Evolutionary conservation across 2,113 vertebrate genomes (phyloP), one percentile per base, ranked within the genome.

Genomic region (Nerophis lumbriciformis): DNA sequence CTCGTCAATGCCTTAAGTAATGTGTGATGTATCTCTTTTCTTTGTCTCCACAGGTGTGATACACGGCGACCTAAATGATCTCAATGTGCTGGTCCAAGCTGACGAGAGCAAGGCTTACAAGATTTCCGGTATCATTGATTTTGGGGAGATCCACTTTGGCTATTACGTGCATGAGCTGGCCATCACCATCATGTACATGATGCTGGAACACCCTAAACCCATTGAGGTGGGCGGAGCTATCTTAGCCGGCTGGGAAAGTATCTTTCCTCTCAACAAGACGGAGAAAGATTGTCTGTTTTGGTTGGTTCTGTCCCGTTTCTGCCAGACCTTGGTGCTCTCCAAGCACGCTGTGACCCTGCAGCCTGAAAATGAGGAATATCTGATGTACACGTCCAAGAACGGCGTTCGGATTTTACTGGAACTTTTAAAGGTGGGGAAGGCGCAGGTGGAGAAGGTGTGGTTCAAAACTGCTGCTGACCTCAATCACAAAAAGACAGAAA

Each of bases 121-220:
- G 13, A 90, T 99, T 53, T 94, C 92, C 0, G 97, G 96, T 36
- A 89, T 99, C 73, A 81, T 99, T 63, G 96, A 98, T 75, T 99
- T 98, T 1, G 87, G 83, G 0, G 94, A 99, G 79, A 93, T 97
- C 93, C 93, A 90, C 73, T 88, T 79, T 0, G 95, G 95, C 4
- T 95, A 83, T 68, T 94, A 92, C 0, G 85, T 98, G 19, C 91
- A 94, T 10, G 96, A 99, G 73, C 85, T 90, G 0, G 94, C 94
- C 0, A 96, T 98, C 55, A 48, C 81, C 0, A 90, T 97, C 62
- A 94, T 82, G 91, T 98, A 98, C 74, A 93, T 97, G 93, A 98
- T 97, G 95, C 87, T 88, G 0, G 92, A 94, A 77, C 94, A 92
- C 71, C 8, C 85, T 0, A 73, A 83, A 0, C 93, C 94, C 0